Percentiles rank a stretch among this genome's conserved stretches.
Conservation (phyloP, 1,140 invertebrate species). For the Trichonephila clavipes region DNA sequence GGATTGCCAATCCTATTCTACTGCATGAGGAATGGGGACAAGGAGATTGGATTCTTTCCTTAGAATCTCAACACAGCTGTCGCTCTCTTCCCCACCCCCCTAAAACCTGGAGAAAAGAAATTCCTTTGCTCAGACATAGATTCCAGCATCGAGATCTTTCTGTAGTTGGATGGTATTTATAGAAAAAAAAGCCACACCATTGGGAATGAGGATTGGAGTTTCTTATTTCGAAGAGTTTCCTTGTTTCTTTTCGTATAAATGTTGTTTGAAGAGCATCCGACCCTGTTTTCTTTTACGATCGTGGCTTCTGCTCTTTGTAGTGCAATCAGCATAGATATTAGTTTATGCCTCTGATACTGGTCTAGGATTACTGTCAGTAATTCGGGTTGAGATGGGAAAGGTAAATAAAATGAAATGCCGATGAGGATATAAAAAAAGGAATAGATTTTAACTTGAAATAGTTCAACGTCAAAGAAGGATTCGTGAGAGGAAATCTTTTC, state of each 20-base stretch:
- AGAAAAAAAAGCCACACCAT: slow-evolving; percentile 58
- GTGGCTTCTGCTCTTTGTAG: slow-evolving; percentile 14
- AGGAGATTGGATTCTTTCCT: slow-evolving; percentile 67
- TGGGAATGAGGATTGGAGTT: slow-evolving; percentile 65
- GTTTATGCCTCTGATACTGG: slow-evolving; percentile 53
- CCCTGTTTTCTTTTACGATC: slow-evolving; percentile 15
- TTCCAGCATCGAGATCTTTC: slow-evolving; percentile 52
- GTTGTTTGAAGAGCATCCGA: slow-evolving; percentile 59
- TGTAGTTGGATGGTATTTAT: slow-evolving; percentile 68
- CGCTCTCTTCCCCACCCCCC: slow-evolving; percentile 20
- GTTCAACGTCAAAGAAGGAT: not conserved
- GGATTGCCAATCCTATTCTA: slow-evolving; percentile 60
- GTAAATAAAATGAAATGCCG: slow-evolving; percentile 42
- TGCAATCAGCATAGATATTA: slow-evolving; percentile 62
- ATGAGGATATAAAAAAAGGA: not conserved
- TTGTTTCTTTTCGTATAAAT: slow-evolving; percentile 68
- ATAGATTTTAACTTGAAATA: not conserved
- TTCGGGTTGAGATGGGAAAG: slow-evolving; percentile 39
- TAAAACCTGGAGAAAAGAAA: slow-evolving; percentile 42
- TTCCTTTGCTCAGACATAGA: slow-evolving; percentile 57
- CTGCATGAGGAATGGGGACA: slow-evolving; percentile 67
- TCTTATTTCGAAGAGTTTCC: slow-evolving; percentile 63
- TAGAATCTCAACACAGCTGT: slow-evolving; percentile 69
- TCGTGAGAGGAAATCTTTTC: not conserved
- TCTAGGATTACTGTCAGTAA: slow-evolving; percentile 37